Conservation (phyloP, 2,113 vertebrate genomes). For the Corapipo altera region DNA sequence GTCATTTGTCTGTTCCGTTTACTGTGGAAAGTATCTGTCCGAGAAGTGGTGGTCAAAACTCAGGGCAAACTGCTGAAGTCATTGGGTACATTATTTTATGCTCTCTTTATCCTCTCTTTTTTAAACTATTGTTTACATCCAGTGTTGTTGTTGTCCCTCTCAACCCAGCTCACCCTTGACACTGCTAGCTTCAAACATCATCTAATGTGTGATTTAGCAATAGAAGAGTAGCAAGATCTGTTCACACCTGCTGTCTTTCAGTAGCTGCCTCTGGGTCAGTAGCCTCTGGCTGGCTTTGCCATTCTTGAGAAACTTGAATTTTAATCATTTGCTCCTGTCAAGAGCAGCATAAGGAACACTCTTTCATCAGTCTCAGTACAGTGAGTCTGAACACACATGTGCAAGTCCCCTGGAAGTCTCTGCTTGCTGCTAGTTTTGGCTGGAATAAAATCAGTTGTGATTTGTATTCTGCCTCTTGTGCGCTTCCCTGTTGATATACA, state of each 20-base stretch:
- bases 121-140: neutral
- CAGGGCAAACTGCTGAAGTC: neutral
- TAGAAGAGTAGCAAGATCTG: neutral
- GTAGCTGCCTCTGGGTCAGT: neutral
- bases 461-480: neutral
- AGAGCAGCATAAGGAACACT: neutral
- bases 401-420: neutral
- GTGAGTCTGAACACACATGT: neutral
- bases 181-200: neutral
- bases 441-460: neutral
- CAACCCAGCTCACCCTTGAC: neutral
- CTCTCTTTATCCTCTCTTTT: neutral
- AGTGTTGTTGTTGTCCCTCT: neutral
- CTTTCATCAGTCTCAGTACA: neutral
- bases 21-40: neutral
- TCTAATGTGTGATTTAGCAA: neutral
- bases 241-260: conserved; percentile 26
- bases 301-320: neutral
- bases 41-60: neutral
- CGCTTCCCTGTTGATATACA: neutral
- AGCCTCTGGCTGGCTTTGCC: conserved; percentile 43
- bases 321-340: conserved; percentile 7
- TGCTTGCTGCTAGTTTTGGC: neutral
- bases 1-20: neutral
- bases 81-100: neutral